Conservation (phyloP, 1,140 invertebrate genomes). For the Meloidogyne floridensis region DNA sequence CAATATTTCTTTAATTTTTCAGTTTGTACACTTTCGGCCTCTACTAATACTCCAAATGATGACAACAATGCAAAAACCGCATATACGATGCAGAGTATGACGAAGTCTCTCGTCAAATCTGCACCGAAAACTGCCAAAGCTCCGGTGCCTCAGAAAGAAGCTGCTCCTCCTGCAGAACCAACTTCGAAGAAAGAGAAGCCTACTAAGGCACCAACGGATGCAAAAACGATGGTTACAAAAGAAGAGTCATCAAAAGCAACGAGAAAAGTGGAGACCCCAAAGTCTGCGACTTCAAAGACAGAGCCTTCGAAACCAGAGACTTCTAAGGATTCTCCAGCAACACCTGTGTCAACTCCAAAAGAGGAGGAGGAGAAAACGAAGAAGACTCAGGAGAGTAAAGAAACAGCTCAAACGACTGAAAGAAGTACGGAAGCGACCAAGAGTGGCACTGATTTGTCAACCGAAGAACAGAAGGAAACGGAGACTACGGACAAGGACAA, state of each 20-base stretch:
- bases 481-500: background rate
- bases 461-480: background rate
- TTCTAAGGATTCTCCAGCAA: background rate
- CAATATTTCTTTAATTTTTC: background rate
- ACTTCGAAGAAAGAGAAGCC: background rate
- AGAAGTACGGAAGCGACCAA: background rate
- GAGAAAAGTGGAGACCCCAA: background rate
- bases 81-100: background rate
- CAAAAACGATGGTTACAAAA: conserved; percentile 6
- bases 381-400: background rate
- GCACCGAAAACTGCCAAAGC: background rate
- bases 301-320: background rate
- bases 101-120: background rate
- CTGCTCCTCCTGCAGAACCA: background rate
- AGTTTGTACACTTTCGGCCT: conserved; percentile 5
- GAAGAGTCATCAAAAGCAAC: background rate
- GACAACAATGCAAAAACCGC: background rate
- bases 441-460: background rate
- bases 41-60: background rate
- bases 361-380: background rate
- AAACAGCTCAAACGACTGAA: background rate
- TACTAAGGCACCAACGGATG: background rate
- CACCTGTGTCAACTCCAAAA: background rate
- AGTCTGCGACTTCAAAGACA: background rate
- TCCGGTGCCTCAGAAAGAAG: background rate